Evolutionary conservation across 2,113 vertebrate species (phyloP).

Genomic region (Aegotheles bennettii): DNA sequence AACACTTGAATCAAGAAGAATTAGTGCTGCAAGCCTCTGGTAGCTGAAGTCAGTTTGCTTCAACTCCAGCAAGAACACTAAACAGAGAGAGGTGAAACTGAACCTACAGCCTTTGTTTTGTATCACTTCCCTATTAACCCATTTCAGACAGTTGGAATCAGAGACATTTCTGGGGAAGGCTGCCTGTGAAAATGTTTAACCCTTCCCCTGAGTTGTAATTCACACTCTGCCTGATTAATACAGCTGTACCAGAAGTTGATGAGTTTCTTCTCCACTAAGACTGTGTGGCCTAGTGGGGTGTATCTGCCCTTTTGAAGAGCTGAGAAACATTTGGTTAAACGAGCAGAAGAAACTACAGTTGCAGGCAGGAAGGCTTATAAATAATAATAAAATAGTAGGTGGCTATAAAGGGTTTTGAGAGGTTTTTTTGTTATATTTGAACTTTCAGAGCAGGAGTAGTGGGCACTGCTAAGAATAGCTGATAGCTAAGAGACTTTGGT

Average conservation of each 20-base stretch:
- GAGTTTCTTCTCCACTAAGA: not conserved
- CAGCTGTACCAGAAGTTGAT: not conserved
- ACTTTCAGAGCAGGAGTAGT: not conserved
- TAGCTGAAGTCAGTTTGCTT: not conserved
- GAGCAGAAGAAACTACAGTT: not conserved
- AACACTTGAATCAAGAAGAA: not conserved
- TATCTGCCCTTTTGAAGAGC: not conserved
- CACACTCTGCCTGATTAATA: not conserved
- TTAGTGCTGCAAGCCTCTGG: not conserved
- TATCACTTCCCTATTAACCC: not conserved
- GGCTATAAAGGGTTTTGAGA: too few relatives aligned
- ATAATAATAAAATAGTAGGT: not conserved
- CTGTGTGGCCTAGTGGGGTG: not conserved
- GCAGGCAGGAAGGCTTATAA: not conserved
- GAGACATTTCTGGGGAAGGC: not conserved
- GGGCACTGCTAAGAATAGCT: not conserved
- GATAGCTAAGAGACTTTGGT: not conserved
- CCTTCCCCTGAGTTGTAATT: not conserved
- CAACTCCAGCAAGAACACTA: not conserved
- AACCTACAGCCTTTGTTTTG: not conserved
- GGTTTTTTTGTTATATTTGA: not conserved
- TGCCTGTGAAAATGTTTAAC: not conserved
- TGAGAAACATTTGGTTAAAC: not conserved
- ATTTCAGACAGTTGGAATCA: rapidly evolving
- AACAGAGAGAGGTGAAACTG: not conserved